Evolutionary conservation across 2,797 vertebrate species (phyloP), one percentile per base, ranked within the genome.

Genomic region (Acestrorhynchus altus): DNA sequence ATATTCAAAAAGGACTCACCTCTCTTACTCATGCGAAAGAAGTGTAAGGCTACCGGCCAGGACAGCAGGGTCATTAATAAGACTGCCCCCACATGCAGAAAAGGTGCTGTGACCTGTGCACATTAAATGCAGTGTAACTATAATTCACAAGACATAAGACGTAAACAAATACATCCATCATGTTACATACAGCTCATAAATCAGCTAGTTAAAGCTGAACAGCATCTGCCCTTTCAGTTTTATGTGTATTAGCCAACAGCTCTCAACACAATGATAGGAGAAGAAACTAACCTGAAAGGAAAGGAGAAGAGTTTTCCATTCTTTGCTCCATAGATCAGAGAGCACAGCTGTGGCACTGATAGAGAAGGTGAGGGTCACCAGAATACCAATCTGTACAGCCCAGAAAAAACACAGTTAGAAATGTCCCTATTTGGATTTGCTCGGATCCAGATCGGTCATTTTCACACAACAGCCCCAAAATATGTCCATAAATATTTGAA

Each of bases 61-160:
- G 95, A 94, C 61, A 97, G 86, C 0, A 96, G 49, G 0, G 93
- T 90, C 96, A 97, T 95, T 8, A 93, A 12, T 0, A 86, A 85
- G 78, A 97, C 92, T 22, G 94, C 92, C 9, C 90, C 92, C 84
- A 97, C 39, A 4, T 98, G 96, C 46, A 97, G 89, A 80, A 94
- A 97, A 8, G 96, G 96, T 70, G 95, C 95, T 0, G 96, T 96
- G 78, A 98, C 90, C 96, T 98, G 54, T 24, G 16, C 11, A 16
- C 3, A 26, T 22, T 60, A 15, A 47, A 59, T 2, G 31, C 31
- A 35, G 6, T 35, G 31, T 6, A 2, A 35, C 31, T 35, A 35
- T 35, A 2, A 35, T 35, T 35, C 31, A 2, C 31, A 2, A 35
- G 2, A 35, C 31, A 35, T 35, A 2, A 35, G 31, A 35, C 31